Conservation (phyloP, 1,140 invertebrate genomes). For the Orchesella cincta region DNA sequence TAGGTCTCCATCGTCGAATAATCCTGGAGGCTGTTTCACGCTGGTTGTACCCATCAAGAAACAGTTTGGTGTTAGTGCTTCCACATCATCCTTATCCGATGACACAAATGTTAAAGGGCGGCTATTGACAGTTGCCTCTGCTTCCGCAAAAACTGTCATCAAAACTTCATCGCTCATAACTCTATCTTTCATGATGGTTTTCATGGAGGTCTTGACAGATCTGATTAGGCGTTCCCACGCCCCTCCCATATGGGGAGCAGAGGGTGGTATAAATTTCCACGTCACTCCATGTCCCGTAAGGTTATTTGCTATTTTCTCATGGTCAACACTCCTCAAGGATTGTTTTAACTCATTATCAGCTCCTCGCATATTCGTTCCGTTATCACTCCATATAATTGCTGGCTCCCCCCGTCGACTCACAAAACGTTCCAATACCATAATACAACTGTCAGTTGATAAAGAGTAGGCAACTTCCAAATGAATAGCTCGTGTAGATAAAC, state of each 20-base stretch:
- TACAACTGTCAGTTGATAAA: constrained; percentile 50
- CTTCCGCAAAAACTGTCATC: background rate
- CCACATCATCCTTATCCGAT: background rate
- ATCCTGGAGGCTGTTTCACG: background rate
- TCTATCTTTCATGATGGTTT: background rate
- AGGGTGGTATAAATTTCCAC: background rate
- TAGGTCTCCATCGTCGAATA: constrained; percentile 30
- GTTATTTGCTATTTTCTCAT: background rate
- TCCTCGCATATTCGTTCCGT: constrained; percentile 53
- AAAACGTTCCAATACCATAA: constrained; percentile 52
- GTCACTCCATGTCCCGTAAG: background rate
- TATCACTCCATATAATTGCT: constrained; percentile 50
- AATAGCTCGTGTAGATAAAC: constrained; percentile 40
- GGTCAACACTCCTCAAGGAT: background rate
- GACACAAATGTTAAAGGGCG: background rate
- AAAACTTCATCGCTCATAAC: background rate
- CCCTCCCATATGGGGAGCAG: background rate
- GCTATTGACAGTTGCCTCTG: background rate
- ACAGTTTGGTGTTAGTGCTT: background rate
- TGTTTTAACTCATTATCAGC: constrained; percentile 1
- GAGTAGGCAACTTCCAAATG: constrained; percentile 49
- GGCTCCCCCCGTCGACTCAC: constrained; percentile 50
- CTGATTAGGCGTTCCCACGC: background rate
- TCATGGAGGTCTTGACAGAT: background rate
- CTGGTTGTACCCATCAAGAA: background rate